Percentiles rank a stretch among this genome's conserved stretches.
Evolutionary conservation across 35 echinoderm and acorn worm genomes (phyloP).

Genomic region (Strongylocentrotus purpuratus): DNA sequence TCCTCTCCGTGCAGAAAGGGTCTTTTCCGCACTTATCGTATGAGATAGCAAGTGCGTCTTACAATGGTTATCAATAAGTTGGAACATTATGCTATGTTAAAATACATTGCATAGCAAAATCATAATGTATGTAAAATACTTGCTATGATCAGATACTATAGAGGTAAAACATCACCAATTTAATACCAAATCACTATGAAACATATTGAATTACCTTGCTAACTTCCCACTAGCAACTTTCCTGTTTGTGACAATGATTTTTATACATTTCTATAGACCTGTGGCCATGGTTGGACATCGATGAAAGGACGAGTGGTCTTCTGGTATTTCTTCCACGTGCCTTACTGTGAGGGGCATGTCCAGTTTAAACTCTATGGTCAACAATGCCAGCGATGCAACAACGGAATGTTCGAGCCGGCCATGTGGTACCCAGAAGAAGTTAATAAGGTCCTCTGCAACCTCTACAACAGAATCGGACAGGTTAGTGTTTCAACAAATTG

Average conservation of each 20-base stretch:
- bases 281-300: conserved; percentile 97
- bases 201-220: too few species aligned
- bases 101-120: too few species aligned
- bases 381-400: conserved; percentile 90
- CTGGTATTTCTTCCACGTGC: conserved; percentile 80
- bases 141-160: too few species aligned
- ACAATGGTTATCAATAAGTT: too few species aligned
- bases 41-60: too few species aligned
- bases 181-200: too few species aligned
- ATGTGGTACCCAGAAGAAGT: conserved; percentile 99
- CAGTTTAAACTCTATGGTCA: conserved; percentile 99
- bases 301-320: conserved; percentile 99
- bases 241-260: not conserved
- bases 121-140: too few species aligned
- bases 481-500: conserved; percentile 55
- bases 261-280: conserved; percentile 57
- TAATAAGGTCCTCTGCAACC: conserved; percentile 95
- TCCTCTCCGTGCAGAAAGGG: too few species aligned
- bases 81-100: too few species aligned
- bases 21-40: too few species aligned
- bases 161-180: too few species aligned
- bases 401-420: conserved; percentile 86
- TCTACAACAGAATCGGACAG: conserved; percentile 98
- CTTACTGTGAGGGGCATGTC: conserved; percentile 83
- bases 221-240: too few species aligned